Conservation (phyloP, 2,797 vertebrate species). For the Acanthis flammea region DNA sequence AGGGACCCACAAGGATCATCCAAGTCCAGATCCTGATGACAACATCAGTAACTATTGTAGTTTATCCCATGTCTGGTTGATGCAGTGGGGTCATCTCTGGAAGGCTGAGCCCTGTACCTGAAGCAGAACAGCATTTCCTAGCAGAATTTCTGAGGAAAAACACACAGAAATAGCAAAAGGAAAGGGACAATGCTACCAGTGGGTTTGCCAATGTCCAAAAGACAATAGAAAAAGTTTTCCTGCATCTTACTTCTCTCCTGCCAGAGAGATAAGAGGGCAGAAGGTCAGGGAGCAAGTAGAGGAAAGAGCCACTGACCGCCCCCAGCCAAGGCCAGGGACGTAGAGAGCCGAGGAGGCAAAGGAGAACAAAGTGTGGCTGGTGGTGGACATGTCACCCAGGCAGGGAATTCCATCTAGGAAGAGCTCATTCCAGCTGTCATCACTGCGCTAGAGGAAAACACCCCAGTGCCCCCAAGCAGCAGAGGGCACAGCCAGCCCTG, state of each 20-base stretch:
- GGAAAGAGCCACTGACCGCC: neutral
- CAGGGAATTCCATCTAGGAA: neutral
- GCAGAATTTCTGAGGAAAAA: neutral
- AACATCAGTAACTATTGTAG: neutral
- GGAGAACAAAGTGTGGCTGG: neutral
- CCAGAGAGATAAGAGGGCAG: neutral
- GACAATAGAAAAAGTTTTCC: no score
- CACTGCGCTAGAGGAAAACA: neutral
- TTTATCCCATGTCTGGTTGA: neutral
- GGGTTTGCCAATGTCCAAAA: neutral
- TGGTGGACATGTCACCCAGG: neutral
- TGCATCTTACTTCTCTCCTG: neutral
- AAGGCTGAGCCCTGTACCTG: neutral
- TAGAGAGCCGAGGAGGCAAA: accelerated
- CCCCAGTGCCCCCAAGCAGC: accelerated
- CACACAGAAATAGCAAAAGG: neutral
- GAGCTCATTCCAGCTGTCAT: neutral
- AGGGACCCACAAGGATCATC: neutral
- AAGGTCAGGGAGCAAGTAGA: neutral
- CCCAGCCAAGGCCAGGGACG: neutral
- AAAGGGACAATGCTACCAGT: neutral
- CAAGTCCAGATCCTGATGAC: accelerated
- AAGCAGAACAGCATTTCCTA: neutral
- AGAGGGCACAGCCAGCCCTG: neutral
- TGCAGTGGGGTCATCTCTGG: neutral